These are phyloP conservation scores for Platorchestia sp. DNA, from an alignment of 1,140 invertebrate species.

Conservation along the genomic window DNA sequence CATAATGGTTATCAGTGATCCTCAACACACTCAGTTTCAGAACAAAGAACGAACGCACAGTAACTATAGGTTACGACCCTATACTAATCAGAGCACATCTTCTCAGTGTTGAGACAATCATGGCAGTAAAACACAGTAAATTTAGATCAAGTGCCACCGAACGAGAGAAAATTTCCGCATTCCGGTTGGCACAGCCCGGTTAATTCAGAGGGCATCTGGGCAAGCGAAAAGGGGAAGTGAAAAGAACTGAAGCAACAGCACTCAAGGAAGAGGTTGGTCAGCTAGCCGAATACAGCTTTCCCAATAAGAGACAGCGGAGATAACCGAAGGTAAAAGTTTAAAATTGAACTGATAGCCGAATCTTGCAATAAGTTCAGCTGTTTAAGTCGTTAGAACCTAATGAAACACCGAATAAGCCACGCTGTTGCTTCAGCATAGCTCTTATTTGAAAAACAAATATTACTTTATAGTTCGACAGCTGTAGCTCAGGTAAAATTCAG, in stretches of 20 bases:
- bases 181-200: background rate
- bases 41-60: background rate
- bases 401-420: background rate
- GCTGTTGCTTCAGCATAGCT: background rate
- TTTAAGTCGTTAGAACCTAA: background rate
- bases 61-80: background rate
- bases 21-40: background rate
- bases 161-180: background rate
- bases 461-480: too few relatives aligned
- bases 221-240: background rate
- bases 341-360: background rate
- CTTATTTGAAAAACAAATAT: too few relatives aligned
- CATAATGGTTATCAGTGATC: background rate
- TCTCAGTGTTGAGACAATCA: background rate
- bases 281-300: background rate
- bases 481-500: too few relatives aligned
- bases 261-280: background rate
- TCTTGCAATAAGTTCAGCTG: background rate
- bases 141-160: background rate
- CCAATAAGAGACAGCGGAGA: background rate
- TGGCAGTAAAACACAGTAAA: background rate
- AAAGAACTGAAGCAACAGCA: background rate
- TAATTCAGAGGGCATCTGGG: background rate
- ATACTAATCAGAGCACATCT: background rate
- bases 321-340: background rate